These are phyloP conservation scores for Drosophila barbarae DNA, from an alignment of 2,888 invertebrate genomes.

Conservation along the genomic window DNA sequence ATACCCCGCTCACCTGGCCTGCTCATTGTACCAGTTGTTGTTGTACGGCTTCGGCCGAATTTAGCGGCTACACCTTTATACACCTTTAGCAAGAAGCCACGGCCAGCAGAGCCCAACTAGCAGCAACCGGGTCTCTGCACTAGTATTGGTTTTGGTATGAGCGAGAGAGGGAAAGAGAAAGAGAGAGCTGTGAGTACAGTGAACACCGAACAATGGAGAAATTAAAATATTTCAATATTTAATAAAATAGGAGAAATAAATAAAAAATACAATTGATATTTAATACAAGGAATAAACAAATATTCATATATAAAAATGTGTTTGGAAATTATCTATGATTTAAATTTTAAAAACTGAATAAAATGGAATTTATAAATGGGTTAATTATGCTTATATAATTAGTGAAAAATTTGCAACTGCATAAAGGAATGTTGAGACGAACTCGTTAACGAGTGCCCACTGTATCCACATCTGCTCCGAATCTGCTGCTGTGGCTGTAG, in stretches of 20 bases:
- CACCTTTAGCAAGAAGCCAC: constrained; percentile 46
- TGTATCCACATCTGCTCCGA: constrained; percentile 37
- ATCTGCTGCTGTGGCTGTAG: constrained; percentile 13
- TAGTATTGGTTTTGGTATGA: constrained; percentile 21
- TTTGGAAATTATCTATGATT: neutral
- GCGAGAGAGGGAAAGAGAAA: constrained; percentile 14
- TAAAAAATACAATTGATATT: no score
- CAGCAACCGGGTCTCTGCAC: constrained; percentile 25
- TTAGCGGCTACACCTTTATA: constrained; percentile 47
- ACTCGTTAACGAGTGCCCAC: constrained; percentile 12
- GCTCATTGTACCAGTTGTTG: constrained; percentile 20
- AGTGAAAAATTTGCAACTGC: neutral
- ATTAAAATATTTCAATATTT: neutral
- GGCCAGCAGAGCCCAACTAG: constrained; percentile 28
- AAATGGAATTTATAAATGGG: neutral
- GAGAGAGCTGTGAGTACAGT: constrained; percentile 23
- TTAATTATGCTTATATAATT: constrained; percentile 1
- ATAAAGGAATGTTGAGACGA: constrained; percentile 6
- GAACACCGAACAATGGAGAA: neutral
- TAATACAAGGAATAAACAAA: no score
- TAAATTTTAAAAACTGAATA: neutral
- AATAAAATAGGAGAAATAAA: neutral
- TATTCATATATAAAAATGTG: neutral
- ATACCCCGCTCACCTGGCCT: constrained; percentile 15
- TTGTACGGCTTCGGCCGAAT: constrained; percentile 50